phyloP scores from a whole-genome alignment of 1,140 invertebrate genomes.

The Subanguina moxae region DNA sequence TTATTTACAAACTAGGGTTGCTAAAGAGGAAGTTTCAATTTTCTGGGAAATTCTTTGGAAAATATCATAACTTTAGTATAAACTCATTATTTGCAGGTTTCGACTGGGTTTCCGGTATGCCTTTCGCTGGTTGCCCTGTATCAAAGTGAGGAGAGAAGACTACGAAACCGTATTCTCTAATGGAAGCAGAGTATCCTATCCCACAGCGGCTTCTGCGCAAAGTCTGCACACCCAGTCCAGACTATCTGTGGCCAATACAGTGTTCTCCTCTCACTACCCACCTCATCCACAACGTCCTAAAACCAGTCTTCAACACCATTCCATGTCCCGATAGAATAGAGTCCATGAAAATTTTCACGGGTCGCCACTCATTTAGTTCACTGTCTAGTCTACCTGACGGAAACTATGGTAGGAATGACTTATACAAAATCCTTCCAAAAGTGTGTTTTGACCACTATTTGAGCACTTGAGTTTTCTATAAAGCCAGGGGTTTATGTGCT shows the following conservation, averaged over 20 bases:
- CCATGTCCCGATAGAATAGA: no score
- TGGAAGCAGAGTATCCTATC: constrained; percentile 14
- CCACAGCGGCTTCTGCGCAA: neutral
- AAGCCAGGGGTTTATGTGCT: no score
- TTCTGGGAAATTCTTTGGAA: neutral
- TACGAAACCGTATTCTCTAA: constrained; percentile 40
- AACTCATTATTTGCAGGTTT: constrained; percentile 51
- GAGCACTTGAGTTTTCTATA: no score
- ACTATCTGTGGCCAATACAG: neutral
- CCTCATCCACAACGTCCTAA: neutral
- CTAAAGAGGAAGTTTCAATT: no score
- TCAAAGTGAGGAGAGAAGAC: constrained; percentile 46
- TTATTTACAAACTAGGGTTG: no score
- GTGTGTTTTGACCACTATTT: no score
- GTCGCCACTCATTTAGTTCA: no score
- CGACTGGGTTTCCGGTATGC: constrained; percentile 59
- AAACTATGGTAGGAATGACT: no score
- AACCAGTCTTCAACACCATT: neutral
- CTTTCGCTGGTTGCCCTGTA: constrained; percentile 59
- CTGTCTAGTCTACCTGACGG: no score
- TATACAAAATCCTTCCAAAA: no score
- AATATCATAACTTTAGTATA: constrained; percentile 1
- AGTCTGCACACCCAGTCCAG: neutral
- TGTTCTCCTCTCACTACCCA: neutral
- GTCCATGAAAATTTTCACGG: no score